Evolutionary conservation across 2,113 vertebrate genomes (phyloP), one percentile per base, ranked within the genome.

Genomic region (Cochlearius cochlearius): DNA sequence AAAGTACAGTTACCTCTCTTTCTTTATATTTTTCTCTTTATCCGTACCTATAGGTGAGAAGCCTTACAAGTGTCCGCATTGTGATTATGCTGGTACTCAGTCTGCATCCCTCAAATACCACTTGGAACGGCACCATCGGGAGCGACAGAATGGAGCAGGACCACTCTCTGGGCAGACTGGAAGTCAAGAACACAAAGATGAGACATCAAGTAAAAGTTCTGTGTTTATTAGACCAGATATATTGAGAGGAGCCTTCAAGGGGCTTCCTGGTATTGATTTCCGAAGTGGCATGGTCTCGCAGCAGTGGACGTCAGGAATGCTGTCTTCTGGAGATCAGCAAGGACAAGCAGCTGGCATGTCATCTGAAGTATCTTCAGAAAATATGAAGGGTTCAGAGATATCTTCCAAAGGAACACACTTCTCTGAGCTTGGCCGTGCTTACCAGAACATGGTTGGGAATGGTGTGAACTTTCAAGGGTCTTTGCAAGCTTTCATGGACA

Each of bases 51-150:
- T 97, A 99, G 99, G 99, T 98, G 99, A 99, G 98, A 99, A 99
- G 94, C 99, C 99, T 94, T 99, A 99, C 97, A 99, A 99, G 91
- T 99, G 99, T 95, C 99, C 99, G 13, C 99, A 99, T 97, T 99
- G 99, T 87, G 99, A 99, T 97, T 99, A 99, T 26, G 99, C 99
- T 11, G 99, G 99, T 34, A 99, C 99, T 90, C 99, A 99, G 98
- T 99, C 99, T 77, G 99, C 99, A 3, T 99, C 99, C 90, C 98
- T 99, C 60, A 99, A 99, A 96, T 99, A 99, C 96, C 99, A 99
- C 98, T 92, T 99, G 92, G 99, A 99, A 62, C 98, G 99, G 45
- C 99, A 99, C 92, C 99, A 99, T 79, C 98, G 99, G 27, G 99
- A 99, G 90, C 98, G 99, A 4, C 99, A 99, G 96, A 99, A 99